Conservation (phyloP, 2,888 invertebrate species). For the Orthonevra nobilis region DNA sequence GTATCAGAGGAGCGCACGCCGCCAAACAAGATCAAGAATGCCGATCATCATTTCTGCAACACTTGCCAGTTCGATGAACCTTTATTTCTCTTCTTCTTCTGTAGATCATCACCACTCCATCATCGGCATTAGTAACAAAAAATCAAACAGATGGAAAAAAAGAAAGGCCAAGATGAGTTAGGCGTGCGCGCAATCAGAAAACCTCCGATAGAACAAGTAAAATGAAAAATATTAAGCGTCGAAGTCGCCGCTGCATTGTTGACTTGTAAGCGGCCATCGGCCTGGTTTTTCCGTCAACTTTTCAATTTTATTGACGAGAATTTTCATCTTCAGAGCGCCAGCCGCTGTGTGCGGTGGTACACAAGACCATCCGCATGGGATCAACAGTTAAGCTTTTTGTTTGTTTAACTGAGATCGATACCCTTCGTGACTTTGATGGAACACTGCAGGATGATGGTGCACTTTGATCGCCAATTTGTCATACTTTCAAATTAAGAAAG, state of each 20-base stretch:
- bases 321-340: constrained; percentile 37
- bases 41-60: constrained; percentile 23
- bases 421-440: constrained; percentile 7
- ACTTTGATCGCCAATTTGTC: background rate
- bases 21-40: constrained; percentile 11
- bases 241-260: constrained; percentile 32
- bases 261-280: constrained; percentile 39
- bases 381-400: constrained; percentile 4
- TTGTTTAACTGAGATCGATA: constrained; percentile 28
- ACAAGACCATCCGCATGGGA: background rate
- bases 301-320: constrained; percentile 35
- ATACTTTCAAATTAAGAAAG: constrained; percentile 19
- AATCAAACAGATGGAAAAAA: constrained; percentile 32
- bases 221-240: background rate
- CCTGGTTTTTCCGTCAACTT: constrained; percentile 50
- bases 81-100: constrained; percentile 7
- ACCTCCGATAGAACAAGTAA: constrained; percentile 23
- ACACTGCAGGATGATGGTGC: constrained; percentile 9
- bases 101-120: constrained; percentile 21
- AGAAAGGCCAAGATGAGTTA: constrained; percentile 42
- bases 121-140: constrained; percentile 23
- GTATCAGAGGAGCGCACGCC: constrained; percentile 1
- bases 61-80: constrained; percentile 37
- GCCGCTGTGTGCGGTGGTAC: background rate
- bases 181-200: constrained; percentile 14